phyloP scores from a whole-genome alignment of 2,113 vertebrate species.

The Fregata magnificens region DNA sequence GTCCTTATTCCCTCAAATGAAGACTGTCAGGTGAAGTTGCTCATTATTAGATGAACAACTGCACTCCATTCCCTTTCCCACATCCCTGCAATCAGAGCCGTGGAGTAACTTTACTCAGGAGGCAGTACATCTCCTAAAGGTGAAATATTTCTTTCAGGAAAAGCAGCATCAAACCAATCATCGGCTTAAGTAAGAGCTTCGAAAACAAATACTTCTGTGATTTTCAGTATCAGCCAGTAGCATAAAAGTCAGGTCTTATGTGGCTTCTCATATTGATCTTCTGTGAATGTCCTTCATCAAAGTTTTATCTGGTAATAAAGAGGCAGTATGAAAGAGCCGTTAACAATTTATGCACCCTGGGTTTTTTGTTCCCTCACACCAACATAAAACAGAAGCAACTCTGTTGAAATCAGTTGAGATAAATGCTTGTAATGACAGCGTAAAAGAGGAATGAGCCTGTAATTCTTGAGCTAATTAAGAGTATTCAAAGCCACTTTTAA shows the following conservation, averaged over 20 bases:
- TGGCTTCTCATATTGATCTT: slow-evolving; percentile 56
- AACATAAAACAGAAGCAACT: not conserved
- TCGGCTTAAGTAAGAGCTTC: not conserved
- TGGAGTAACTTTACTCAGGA: not conserved
- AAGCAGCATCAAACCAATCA: not conserved
- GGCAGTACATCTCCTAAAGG: slow-evolving; percentile 27
- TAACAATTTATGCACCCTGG: slow-evolving; percentile 3
- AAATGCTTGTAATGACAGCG: not conserved
- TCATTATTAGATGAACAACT: not conserved
- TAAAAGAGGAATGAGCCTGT: not conserved
- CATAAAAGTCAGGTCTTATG: not conserved
- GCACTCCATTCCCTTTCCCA: not conserved
- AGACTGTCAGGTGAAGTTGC: not conserved
- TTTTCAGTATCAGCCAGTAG: not conserved
- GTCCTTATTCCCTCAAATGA: not conserved
- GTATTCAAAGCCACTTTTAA: not conserved
- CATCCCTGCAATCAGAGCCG: not conserved
- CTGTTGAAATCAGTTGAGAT: not conserved
- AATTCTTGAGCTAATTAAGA: slow-evolving; percentile 41
- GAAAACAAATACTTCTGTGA: slow-evolving; percentile 11
- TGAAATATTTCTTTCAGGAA: slow-evolving; percentile 38
- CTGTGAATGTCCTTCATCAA: slow-evolving; percentile 33
- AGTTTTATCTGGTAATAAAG: slow-evolving; percentile 55
- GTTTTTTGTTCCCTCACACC: not conserved
- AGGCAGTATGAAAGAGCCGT: not conserved